phyloP scores from a whole-genome alignment of 2,888 invertebrate genomes.

The Clitarchus hookeri region DNA sequence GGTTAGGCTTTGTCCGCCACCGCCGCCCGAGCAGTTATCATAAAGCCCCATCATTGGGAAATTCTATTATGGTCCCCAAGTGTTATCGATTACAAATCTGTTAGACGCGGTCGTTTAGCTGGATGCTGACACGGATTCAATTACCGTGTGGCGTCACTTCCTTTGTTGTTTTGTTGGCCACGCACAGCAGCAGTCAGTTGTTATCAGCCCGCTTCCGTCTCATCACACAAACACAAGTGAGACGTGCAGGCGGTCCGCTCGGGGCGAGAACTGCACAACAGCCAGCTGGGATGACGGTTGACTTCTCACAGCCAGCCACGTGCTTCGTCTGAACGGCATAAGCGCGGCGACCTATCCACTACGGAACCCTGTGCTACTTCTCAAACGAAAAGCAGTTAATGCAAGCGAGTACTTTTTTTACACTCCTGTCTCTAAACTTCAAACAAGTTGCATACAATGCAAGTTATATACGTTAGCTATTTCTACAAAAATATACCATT shows the following conservation, averaged over 20 bases:
- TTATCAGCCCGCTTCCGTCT: conserved; percentile 36
- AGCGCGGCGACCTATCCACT: too few relatives aligned
- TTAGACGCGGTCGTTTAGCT: conserved; percentile 26
- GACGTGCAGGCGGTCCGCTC: background rate
- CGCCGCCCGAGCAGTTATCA: conserved; percentile 15
- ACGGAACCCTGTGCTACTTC: too few relatives aligned
- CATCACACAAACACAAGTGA: conserved; percentile 37
- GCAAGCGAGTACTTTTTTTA: too few relatives aligned
- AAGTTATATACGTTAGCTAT: too few relatives aligned
- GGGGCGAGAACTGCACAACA: background rate
- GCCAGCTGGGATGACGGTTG: background rate
- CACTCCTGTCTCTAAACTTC: too few relatives aligned
- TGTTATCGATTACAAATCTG: conserved; percentile 28
- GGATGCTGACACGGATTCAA: conserved; percentile 34
- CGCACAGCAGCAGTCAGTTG: conserved; percentile 26
- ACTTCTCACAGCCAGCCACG: too few relatives aligned
- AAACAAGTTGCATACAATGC: too few relatives aligned
- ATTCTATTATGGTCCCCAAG: conserved; percentile 26
- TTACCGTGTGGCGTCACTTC: conserved; percentile 38
- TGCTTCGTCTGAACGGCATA: too few relatives aligned
- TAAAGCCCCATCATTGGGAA: conserved; percentile 21
- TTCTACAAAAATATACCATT: too few relatives aligned
- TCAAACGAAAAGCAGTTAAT: too few relatives aligned
- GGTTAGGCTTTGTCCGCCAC: background rate
- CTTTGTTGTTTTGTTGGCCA: conserved; percentile 32